phyloP scores from a whole-genome alignment of 2,888 invertebrate species.

The Petrolisthes manimaculis region DNA sequence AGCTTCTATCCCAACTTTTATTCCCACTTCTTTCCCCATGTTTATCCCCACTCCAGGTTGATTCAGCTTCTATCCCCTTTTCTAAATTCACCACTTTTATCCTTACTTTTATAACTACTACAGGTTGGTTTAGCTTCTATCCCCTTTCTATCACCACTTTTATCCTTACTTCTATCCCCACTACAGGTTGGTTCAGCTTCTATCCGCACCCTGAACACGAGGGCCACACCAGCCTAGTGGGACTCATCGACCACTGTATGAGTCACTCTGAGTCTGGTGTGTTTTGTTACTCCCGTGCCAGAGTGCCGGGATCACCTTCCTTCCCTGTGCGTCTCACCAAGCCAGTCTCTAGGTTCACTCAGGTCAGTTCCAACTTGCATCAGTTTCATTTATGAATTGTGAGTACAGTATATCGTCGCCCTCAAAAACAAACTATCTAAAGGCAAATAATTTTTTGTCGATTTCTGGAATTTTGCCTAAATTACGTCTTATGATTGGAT shows the following conservation, averaged over 20 bases:
- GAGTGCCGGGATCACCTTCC: constrained; percentile 78
- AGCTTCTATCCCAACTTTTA: no score
- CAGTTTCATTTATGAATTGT: no score
- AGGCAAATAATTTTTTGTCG: no score
- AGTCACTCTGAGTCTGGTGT: constrained; percentile 79
- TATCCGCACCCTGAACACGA: constrained; percentile 73
- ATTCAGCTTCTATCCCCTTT: no score
- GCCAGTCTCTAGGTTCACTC: constrained; percentile 81
- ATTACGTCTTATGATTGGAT: no score
- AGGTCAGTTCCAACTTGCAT: constrained; percentile 69
- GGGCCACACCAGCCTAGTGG: constrained; percentile 77
- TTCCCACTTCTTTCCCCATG: no score
- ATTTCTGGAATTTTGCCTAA: no score
- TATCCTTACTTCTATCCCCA: neutral
- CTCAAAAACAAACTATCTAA: no score
- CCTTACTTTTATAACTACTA: neutral
- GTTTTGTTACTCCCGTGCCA: constrained; percentile 80
- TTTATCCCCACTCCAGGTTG: no score
- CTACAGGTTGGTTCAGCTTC: constrained; percentile 72
- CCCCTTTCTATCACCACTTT: neutral
- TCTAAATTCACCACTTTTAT: no score
- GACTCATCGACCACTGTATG: constrained; percentile 82
- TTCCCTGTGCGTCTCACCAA: constrained; percentile 81
- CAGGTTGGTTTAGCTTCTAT: neutral
- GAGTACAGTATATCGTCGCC: no score